Conservation (phyloP, 2,797 vertebrate species). For the Vipera ursinii region DNA sequence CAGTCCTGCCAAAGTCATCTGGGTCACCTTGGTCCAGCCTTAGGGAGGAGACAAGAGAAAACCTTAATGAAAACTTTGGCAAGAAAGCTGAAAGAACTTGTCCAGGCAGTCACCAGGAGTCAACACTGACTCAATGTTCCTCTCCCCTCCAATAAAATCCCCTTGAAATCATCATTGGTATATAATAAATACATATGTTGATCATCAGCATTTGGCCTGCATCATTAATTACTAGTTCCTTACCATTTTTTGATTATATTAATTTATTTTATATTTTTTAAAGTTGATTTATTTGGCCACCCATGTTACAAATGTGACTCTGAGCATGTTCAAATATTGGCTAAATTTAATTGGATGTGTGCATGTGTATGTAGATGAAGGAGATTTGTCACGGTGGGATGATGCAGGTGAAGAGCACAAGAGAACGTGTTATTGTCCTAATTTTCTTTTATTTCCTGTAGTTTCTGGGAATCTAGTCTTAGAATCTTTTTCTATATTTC, state of each 20-base stretch:
- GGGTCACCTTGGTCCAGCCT: not conserved
- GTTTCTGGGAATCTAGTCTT: not conserved
- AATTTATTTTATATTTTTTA: not conserved
- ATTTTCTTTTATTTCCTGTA: not conserved
- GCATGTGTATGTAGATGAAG: not conserved
- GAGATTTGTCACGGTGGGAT: not conserved
- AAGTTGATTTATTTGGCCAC: not conserved
- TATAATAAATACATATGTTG: not conserved
- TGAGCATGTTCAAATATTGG: not conserved
- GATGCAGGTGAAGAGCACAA: not conserved
- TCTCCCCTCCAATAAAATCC: not conserved
- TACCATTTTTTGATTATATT: not conserved
- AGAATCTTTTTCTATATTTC: slow-evolving; percentile 6
- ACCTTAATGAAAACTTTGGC: not conserved
- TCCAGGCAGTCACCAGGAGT: not conserved
- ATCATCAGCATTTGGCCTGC: not conserved
- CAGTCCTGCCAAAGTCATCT: not conserved
- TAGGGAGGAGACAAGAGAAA: not conserved
- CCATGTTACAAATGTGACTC: not conserved
- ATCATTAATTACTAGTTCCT: not conserved
- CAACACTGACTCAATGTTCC: not conserved
- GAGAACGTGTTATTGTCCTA: not conserved
- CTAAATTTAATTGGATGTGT: not conserved
- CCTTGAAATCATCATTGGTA: not conserved
- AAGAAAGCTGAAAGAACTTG: not conserved